phyloP scores from a whole-genome alignment of 1,140 invertebrate genomes.

The Meloidogyne floridensis region DNA sequence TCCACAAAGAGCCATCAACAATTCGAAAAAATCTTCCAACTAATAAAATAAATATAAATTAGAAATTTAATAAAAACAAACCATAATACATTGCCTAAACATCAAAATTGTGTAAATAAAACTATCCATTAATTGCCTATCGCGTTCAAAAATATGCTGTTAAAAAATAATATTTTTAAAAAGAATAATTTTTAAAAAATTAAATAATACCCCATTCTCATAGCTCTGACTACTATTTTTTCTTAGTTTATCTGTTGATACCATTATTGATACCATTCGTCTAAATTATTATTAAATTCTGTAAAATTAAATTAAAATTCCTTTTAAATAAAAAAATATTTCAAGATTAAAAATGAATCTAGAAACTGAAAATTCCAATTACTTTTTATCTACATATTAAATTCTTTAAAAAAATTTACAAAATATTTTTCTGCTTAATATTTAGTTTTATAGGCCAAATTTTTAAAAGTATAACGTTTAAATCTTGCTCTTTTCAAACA shows the following conservation, averaged over 20 bases:
- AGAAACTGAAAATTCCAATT: too few species aligned
- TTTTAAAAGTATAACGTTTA: not conserved
- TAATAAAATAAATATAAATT: not conserved
- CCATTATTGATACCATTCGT: not conserved
- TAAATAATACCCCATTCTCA: not conserved
- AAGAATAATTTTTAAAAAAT: not conserved
- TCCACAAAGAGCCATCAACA: slow-evolving; percentile 8
- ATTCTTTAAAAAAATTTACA: too few species aligned
- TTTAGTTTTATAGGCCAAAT: too few species aligned
- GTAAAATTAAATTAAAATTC: not conserved
- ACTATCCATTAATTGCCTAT: not conserved
- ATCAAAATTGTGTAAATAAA: slow-evolving; percentile 3
- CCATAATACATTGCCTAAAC: not conserved
- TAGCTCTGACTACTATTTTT: not conserved
- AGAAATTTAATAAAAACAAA: not conserved
- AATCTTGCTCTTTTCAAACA: slow-evolving; percentile 3
- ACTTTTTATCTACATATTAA: too few species aligned
- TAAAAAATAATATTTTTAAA: not conserved
- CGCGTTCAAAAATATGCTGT: not conserved
- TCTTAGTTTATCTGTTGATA: not conserved
- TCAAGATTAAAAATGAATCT: too few species aligned
- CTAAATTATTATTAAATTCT: not conserved
- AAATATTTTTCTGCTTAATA: too few species aligned
- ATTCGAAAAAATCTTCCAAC: not conserved
- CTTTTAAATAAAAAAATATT: too few species aligned